These are phyloP conservation scores for Archegozetes longisetosus DNA, from an alignment of 1,140 invertebrate species.

Conservation along the genomic window DNA sequence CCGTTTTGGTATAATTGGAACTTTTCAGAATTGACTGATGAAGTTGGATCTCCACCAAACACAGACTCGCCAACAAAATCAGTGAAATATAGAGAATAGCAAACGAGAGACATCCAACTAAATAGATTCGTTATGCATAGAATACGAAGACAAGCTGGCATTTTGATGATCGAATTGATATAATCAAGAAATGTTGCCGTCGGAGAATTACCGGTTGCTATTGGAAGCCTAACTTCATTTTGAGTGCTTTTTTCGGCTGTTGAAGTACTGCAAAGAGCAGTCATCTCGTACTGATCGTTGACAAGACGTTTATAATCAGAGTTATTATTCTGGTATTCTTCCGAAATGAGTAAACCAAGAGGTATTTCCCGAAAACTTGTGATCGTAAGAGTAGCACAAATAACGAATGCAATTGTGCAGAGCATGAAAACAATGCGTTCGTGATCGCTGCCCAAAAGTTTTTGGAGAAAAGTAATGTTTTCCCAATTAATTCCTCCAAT, in stretches of 20 bases:
- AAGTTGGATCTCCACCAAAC: conserved; percentile 63
- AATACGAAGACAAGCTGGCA: conserved; percentile 68
- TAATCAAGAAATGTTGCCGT: conserved; percentile 43
- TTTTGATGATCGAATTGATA: conserved; percentile 66
- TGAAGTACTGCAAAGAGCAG: neutral
- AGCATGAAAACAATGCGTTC: conserved; percentile 74
- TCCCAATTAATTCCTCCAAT: conserved; percentile 89
- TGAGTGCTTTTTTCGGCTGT: neutral
- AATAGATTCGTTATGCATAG: conserved; percentile 87
- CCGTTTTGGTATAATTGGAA: conserved; percentile 64
- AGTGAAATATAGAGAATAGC: conserved; percentile 90
- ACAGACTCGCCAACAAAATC: conserved; percentile 92
- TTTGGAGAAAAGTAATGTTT: conserved; percentile 52
- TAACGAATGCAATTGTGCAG: conserved; percentile 66
- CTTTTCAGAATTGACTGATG: conserved; percentile 39
- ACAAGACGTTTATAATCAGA: neutral
- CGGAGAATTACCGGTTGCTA: neutral
- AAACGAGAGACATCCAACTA: conserved; percentile 94
- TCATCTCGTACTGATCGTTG: neutral
- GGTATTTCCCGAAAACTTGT: conserved; percentile 69
- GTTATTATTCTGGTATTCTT: neutral
- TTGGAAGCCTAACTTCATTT: conserved; percentile 3
- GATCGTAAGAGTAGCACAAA: conserved; percentile 58
- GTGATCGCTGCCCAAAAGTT: conserved; percentile 55
- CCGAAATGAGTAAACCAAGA: conserved; percentile 35